Conservation (phyloP, 2,113 vertebrate species). For the Pycnonotus jocosus region DNA sequence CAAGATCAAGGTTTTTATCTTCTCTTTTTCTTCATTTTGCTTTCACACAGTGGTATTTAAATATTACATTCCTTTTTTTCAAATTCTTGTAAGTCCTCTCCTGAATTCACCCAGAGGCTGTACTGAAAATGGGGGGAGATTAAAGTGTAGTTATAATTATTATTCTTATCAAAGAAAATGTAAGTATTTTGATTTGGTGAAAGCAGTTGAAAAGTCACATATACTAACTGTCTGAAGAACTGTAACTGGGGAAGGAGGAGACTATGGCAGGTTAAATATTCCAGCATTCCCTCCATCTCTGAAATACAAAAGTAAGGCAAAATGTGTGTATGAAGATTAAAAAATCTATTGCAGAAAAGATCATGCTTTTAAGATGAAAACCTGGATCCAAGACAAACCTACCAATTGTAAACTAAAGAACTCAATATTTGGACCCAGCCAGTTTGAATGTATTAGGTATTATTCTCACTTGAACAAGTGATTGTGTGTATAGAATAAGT, state of each 20-base stretch:
- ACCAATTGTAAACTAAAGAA: background rate
- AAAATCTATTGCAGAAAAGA: background rate
- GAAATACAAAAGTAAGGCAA: conserved; percentile 20
- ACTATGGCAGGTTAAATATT: background rate
- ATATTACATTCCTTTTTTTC: background rate
- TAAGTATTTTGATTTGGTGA: background rate
- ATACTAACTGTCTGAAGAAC: background rate
- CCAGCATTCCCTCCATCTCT: background rate
- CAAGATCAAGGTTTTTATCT: background rate
- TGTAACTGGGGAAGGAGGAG: background rate
- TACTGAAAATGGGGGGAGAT: background rate
- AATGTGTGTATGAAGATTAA: background rate
- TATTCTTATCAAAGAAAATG: background rate
- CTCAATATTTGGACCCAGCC: background rate
- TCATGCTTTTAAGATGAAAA: background rate
- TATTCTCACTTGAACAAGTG: background rate
- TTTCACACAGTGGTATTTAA: background rate
- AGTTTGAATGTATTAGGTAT: background rate
- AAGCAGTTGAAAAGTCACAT: background rate
- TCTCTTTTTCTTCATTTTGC: background rate
- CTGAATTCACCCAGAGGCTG: background rate
- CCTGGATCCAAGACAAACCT: background rate
- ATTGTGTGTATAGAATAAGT: background rate
- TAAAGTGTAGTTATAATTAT: background rate
- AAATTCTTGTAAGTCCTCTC: background rate